phyloP scores from a whole-genome alignment of 2,113 vertebrate genomes.

The Lagopus leucura region DNA sequence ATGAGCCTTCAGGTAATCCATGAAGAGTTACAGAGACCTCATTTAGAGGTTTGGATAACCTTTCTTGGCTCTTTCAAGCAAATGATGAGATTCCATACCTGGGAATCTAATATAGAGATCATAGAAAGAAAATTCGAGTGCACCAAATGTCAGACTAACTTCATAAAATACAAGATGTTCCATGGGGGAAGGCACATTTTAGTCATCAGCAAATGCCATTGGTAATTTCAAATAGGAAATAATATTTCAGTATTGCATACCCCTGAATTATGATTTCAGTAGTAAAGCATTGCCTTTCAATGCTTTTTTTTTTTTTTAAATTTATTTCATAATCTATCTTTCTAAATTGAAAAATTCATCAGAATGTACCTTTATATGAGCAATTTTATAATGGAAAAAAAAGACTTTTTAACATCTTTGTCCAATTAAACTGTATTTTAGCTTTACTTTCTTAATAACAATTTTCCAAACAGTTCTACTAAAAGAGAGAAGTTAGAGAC shows the following conservation, averaged over 20 bases:
- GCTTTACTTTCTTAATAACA: background rate
- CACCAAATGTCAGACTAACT: background rate
- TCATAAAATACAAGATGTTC: background rate
- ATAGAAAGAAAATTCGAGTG: background rate
- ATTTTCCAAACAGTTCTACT: background rate
- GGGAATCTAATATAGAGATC: background rate
- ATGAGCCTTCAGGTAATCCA: background rate
- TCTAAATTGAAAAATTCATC: background rate
- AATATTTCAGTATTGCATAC: background rate
- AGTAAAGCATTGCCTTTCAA: background rate
- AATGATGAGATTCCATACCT: background rate
- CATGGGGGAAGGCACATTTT: background rate
- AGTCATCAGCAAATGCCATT: background rate
- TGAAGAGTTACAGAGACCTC: background rate
- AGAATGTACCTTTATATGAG: background rate
- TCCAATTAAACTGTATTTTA: background rate
- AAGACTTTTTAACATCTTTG: background rate
- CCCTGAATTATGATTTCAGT: background rate
- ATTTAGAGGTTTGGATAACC: background rate
- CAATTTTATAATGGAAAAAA: background rate
- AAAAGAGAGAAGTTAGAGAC: background rate
- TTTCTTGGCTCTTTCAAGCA: background rate
- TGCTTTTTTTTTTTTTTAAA: background rate
- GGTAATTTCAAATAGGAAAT: background rate
- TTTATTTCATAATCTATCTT: background rate